Conservation (phyloP, 2,797 vertebrate genomes). For the Neosilurus hyrtlii region DNA sequence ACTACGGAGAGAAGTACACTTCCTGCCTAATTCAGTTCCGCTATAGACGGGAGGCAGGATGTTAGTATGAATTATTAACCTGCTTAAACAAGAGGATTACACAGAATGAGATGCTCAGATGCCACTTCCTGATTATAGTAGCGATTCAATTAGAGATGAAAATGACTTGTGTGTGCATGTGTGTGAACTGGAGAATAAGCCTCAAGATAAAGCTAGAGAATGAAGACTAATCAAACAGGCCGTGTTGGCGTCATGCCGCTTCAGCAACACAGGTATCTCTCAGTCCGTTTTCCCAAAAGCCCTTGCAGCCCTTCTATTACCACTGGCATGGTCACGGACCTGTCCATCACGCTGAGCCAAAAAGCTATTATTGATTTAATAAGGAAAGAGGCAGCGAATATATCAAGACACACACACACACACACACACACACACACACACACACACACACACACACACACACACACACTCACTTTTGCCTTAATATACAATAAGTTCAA, state of each 20-base stretch:
- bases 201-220: constrained; percentile 7
- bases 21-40: constrained; percentile 64
- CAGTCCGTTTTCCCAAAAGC: background rate
- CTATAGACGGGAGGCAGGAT: constrained; percentile 47
- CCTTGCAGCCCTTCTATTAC: constrained; percentile 16
- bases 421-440: too few relatives aligned
- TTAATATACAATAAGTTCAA: too few relatives aligned
- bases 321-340: constrained; percentile 26
- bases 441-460: too few relatives aligned
- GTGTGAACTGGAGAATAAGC: background rate
- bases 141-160: constrained; percentile 69
- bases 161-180: constrained; percentile 50
- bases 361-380: constrained; percentile 39
- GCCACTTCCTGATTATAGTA: constrained; percentile 61
- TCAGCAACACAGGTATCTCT: constrained; percentile 28
- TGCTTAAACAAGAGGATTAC: constrained; percentile 67
- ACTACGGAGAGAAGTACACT: constrained; percentile 48
- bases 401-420: background rate
- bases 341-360: constrained; percentile 15
- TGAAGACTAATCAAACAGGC: constrained; percentile 1
- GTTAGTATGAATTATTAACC: constrained; percentile 67
- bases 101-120: constrained; percentile 58
- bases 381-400: background rate
- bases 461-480: too few relatives aligned
- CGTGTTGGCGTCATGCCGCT: constrained; percentile 22